Base-by-base conservation (phyloP, 2,113 vertebrate species). In the Callorhinus ursinus region DNA sequence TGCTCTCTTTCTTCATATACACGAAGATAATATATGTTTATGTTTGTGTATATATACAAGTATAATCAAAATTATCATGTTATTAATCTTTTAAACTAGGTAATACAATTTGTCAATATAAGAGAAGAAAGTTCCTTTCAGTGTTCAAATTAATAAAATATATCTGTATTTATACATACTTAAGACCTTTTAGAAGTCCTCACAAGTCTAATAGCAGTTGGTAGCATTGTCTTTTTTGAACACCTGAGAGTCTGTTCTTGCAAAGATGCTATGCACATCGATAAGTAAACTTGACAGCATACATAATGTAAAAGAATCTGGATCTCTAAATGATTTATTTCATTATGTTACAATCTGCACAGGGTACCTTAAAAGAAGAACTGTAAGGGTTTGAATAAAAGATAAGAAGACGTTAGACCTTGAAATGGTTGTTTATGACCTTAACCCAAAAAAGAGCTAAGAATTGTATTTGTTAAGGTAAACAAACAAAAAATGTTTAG, bases 291-390 rank as follows among this genome's bases (percentile, higher is more conserved):
- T 85, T 95, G 90, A 90, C 89, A 93, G 14, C 46, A 85, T 97
- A 71, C 77, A 97, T 96, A 97, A 97, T 97, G 97, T 97, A 97
- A 95, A 96, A 96, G 89, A 83, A 81, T 39, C 61, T 93, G 18
- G 31, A 57, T 69, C 92, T 97, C 92, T 94, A 96, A 97, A 96
- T 95, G 63, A 97, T 97, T 97, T 97, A 89, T 90, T 96, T 96
- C 65, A 81, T 93, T 94, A 92, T 72, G 51, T 81, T 90, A 87
- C 69, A 80, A 31, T 93, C 74, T 93, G 67, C 26, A 96, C 77
- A 79, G 71, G 92, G 67, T 94, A 90, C 65, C 80, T 96, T 93
- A 88, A 97, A 82, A 77, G 67, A n/a, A 92, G 79, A 96, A 49
- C 33, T 59, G 76, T 14, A 67, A 65, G 49, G 53, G 9, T 92